Conservation (phyloP, 2,113 vertebrate genomes). For the Dromas ardeola region DNA sequence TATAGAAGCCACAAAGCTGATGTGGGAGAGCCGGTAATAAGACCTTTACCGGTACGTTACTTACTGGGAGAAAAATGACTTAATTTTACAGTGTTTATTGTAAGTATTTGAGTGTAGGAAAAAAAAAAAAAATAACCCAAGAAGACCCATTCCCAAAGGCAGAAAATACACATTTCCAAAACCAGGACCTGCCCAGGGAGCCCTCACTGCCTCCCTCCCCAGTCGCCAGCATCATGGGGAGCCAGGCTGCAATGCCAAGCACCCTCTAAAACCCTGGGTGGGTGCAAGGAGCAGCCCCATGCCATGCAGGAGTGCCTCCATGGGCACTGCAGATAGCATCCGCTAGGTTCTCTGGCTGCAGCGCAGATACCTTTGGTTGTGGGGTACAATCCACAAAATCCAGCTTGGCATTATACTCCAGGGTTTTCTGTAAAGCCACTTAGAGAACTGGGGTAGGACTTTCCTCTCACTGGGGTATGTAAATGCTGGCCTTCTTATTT, state of each 20-base stretch:
- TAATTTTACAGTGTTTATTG: background rate
- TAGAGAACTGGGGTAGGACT: background rate
- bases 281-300: rapidly evolving
- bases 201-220: rapidly evolving
- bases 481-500: background rate
- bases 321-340: background rate
- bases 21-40: background rate
- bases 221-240: rapidly evolving
- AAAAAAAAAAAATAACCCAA: background rate
- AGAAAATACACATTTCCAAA: background rate
- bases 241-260: background rate
- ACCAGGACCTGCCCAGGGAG: rapidly evolving
- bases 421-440: background rate
- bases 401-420: background rate
- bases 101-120: background rate
- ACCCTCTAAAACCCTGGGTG: background rate
- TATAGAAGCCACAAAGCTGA: background rate
- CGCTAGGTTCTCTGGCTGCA: background rate
- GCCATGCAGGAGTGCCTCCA: background rate
- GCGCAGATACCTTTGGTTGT: background rate
- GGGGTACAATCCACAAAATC: background rate
- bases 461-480: background rate
- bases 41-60: background rate
- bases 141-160: background rate
- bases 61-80: background rate